phyloP scores from a whole-genome alignment of 2,888 invertebrate genomes.

The Pyrrhosoma nymphula region DNA sequence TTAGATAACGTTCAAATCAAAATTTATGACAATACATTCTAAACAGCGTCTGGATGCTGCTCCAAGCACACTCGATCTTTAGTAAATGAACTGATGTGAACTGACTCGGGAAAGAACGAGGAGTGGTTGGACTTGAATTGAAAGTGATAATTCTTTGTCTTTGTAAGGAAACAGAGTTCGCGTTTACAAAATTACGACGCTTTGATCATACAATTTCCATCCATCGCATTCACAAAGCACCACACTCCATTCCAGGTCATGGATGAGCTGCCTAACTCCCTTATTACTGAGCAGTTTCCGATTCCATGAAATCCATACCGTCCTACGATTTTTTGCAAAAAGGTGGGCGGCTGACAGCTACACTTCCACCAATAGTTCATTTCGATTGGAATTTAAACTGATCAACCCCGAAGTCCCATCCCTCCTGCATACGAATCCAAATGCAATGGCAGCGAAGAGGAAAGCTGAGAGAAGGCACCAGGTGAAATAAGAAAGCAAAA shows the following conservation, averaged over 20 bases:
- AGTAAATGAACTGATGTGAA: no score
- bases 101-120: background rate
- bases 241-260: background rate
- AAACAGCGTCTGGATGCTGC: no score
- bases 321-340: background rate
- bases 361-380: background rate
- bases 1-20: no score
- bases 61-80: no score
- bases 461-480: background rate
- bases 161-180: background rate
- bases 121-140: background rate
- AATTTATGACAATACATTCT: no score
- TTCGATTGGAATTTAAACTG: background rate
- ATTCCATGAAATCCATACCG: background rate
- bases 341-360: background rate
- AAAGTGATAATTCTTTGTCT: background rate
- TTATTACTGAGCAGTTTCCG: background rate
- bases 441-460: background rate
- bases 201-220: background rate
- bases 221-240: background rate
- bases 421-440: background rate
- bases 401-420: background rate
- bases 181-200: background rate
- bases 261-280: background rate
- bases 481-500: background rate